A percentile compares a stretch with the other conserved stretches of the same genome.
Conservation (phyloP, 2,888 invertebrate genomes). For the Aphodius granarius region DNA sequence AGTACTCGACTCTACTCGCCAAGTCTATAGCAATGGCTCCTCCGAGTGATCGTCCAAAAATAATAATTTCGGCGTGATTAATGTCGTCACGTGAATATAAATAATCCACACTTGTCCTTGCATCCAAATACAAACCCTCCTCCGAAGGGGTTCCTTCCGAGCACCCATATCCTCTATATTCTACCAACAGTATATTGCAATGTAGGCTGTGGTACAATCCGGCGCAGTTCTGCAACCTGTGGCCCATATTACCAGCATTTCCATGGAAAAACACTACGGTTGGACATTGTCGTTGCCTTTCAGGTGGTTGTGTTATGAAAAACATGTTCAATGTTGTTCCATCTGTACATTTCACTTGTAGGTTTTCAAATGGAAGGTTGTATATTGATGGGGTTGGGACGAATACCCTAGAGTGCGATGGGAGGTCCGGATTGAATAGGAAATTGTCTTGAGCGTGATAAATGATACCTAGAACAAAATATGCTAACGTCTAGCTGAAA, state of each 20-base stretch:
- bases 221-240: conserved; percentile 85
- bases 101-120: conserved; percentile 84
- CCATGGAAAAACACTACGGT: conserved; percentile 93
- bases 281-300: conserved; percentile 69
- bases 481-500: conserved; percentile 11
- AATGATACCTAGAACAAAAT: conserved; percentile 65
- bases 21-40: conserved; percentile 92
- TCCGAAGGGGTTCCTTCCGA: conserved; percentile 89
- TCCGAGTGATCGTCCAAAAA: conserved; percentile 90
- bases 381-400: conserved; percentile 85
- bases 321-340: conserved; percentile 79
- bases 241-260: conserved; percentile 97
- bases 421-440: conserved; percentile 87
- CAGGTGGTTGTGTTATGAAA: conserved; percentile 74
- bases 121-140: conserved; percentile 84
- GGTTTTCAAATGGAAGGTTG: conserved; percentile 84
- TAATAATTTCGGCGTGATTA: conserved; percentile 79
- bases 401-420: conserved; percentile 84
- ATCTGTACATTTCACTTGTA: conserved; percentile 74
- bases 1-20: conserved; percentile 74
- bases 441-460: conserved; percentile 86
- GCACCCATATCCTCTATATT: conserved; percentile 92
- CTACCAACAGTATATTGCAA: conserved; percentile 89
- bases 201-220: conserved; percentile 80
- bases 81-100: conserved; percentile 79